phyloP scores from a whole-genome alignment of 2,888 invertebrate genomes.

The Acrobasis suavella region DNA sequence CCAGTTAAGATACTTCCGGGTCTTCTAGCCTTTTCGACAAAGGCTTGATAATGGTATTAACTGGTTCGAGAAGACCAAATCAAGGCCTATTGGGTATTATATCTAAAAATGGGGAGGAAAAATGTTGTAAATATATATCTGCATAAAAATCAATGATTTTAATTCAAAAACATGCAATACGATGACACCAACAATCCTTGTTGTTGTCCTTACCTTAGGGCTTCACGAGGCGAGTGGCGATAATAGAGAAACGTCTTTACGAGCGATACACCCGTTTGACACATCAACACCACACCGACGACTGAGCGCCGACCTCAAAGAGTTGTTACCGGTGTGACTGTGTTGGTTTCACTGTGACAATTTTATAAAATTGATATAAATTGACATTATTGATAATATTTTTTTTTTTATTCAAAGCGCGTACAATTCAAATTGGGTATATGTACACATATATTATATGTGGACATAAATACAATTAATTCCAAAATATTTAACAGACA shows the following conservation, averaged over 20 bases:
- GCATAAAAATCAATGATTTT: background rate
- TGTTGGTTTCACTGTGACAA: conserved; percentile 24
- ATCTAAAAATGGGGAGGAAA: too few relatives aligned
- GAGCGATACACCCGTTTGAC: conserved; percentile 70
- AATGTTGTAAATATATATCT: too few relatives aligned
- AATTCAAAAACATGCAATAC: conserved; percentile 38
- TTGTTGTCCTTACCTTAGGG: conserved; percentile 52
- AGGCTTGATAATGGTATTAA: too few relatives aligned
- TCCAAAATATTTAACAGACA: too few relatives aligned
- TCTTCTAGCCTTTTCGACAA: too few relatives aligned
- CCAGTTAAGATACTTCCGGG: too few relatives aligned
- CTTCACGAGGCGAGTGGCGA: conserved; percentile 56
- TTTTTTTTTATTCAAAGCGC: background rate
- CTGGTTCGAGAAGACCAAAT: too few relatives aligned
- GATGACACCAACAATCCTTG: conserved; percentile 44
- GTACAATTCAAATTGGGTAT: too few relatives aligned
- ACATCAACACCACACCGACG: conserved; percentile 66
- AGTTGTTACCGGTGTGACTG: conserved; percentile 45
- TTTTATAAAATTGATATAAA: background rate
- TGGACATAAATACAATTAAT: too few relatives aligned
- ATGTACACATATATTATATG: too few relatives aligned
- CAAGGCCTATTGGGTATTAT: too few relatives aligned
- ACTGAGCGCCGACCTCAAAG: conserved; percentile 31
- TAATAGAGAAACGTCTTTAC: conserved; percentile 75
- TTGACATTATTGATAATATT: background rate